Percentiles rank a stretch among this genome's conserved stretches.
These are phyloP conservation scores for Saccostrea echinata DNA, from an alignment of 1,140 invertebrate species.

Conservation along the genomic window DNA sequence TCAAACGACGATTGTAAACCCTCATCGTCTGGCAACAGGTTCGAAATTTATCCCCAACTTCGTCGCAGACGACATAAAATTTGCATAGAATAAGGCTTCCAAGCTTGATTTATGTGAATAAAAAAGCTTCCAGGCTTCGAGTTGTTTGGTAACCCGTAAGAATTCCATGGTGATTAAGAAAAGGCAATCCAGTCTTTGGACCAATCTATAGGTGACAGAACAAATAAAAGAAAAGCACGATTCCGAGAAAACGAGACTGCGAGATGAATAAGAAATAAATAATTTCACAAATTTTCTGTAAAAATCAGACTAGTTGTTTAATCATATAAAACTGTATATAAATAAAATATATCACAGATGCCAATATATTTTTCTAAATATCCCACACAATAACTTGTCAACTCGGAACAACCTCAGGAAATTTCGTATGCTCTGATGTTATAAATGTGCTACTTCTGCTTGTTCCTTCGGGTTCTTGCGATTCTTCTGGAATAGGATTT, in stretches of 20 bases:
- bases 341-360: slow-evolving; percentile 28
- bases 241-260: neutral
- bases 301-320: slow-evolving; percentile 9
- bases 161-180: neutral
- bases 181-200: neutral
- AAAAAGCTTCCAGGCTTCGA: neutral
- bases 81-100: slow-evolving; percentile 6
- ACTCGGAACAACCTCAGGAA: slow-evolving; percentile 29
- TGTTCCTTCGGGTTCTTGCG: neutral
- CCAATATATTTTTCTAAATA: neutral
- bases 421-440: slow-evolving; percentile 46
- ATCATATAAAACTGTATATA: neutral
- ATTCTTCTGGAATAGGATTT: slow-evolving; percentile 34
- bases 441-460: slow-evolving; percentile 51
- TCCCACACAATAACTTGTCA: neutral
- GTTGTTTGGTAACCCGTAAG: neutral
- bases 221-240: neutral
- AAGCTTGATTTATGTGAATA: neutral
- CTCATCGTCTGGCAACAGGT: slow-evolving; percentile 8
- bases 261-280: neutral
- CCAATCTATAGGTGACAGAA: neutral
- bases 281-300: neutral
- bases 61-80: neutral
- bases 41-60: neutral
- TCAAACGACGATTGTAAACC: neutral